phyloP scores from a whole-genome alignment of 2,888 invertebrate species.

The Apotomis betuletana region DNA sequence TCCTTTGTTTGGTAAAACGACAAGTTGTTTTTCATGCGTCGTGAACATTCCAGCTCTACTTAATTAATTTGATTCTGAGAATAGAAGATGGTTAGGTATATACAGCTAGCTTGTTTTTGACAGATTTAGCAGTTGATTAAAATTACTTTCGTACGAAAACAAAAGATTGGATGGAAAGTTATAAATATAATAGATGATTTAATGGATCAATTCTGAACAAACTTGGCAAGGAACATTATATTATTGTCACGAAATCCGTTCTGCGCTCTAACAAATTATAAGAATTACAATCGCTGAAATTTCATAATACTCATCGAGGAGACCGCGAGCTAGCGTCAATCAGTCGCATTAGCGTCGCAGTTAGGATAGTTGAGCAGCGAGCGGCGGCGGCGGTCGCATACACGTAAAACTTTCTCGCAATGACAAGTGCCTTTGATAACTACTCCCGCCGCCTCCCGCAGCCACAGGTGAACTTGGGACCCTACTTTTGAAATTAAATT shows the following conservation, averaged over 20 bases:
- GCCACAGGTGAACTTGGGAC: slow-evolving; percentile 54
- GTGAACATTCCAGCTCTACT: background rate
- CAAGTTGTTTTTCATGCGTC: slow-evolving; percentile 7
- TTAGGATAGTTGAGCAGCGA: slow-evolving; percentile 52
- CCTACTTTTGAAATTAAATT: slow-evolving; percentile 67
- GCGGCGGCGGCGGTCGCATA: slow-evolving; percentile 49
- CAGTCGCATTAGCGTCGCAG: slow-evolving; percentile 52
- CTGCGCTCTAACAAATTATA: background rate
- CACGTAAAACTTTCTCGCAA: slow-evolving; percentile 54
- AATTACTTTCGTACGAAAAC: no score
- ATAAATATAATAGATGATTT: background rate
- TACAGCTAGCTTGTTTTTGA: no score
- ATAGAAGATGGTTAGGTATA: background rate
- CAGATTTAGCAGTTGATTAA: no score
- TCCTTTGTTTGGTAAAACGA: slow-evolving; percentile 47
- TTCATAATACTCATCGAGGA: slow-evolving; percentile 29
- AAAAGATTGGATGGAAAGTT: background rate
- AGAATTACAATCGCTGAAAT: slow-evolving; percentile 13
- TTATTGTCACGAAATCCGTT: background rate
- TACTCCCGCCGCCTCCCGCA: slow-evolving; percentile 34
- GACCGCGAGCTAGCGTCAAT: slow-evolving; percentile 38
- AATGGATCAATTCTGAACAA: background rate
- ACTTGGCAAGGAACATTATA: background rate
- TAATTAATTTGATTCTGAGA: background rate
- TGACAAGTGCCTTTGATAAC: slow-evolving; percentile 58